A percentile compares a stretch with the other conserved stretches of the same genome.
These are phyloP conservation scores for Mus spretus DNA, from an alignment of 2,797 vertebrate genomes.

Conservation along the genomic window DNA sequence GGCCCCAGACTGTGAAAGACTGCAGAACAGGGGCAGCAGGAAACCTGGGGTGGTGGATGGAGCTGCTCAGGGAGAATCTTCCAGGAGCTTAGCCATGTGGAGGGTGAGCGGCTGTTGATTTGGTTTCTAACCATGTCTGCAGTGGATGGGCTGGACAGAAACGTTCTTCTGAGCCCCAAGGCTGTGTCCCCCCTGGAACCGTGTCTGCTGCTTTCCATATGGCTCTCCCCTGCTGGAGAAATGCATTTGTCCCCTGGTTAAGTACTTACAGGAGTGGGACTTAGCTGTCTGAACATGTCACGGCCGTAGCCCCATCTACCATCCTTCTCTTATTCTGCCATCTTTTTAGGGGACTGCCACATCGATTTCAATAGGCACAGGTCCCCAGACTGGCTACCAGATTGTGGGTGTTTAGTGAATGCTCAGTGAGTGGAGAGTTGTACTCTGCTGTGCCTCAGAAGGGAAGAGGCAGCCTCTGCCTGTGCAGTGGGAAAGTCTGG, in stretches of 20 bases:
- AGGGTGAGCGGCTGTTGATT: neutral
- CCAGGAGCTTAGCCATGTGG: neutral
- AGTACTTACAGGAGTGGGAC: neutral
- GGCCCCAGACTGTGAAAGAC: neutral
- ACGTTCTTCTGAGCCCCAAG: neutral
- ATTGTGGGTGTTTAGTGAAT: neutral
- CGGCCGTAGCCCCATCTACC: neutral
- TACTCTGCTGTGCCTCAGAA: neutral
- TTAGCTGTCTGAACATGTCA: neutral
- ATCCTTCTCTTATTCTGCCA: neutral
- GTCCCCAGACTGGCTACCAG: neutral
- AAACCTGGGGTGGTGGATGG: accelerated
- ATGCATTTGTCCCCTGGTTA: neutral
- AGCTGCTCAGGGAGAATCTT: neutral
- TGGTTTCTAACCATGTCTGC: neutral
- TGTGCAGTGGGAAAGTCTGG: neutral
- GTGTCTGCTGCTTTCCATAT: neutral
- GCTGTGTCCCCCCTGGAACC: neutral
- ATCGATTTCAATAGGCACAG: neutral
- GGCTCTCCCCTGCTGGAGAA: neutral
- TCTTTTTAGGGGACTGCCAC: neutral
- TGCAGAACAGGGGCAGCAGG: neutral
- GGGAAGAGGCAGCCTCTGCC: neutral
- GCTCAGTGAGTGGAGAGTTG: neutral
- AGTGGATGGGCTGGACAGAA: neutral